These are phyloP conservation scores for Eleutherodactylus coqui DNA, from an alignment of 2,797 vertebrate species.

Conservation along the genomic window DNA sequence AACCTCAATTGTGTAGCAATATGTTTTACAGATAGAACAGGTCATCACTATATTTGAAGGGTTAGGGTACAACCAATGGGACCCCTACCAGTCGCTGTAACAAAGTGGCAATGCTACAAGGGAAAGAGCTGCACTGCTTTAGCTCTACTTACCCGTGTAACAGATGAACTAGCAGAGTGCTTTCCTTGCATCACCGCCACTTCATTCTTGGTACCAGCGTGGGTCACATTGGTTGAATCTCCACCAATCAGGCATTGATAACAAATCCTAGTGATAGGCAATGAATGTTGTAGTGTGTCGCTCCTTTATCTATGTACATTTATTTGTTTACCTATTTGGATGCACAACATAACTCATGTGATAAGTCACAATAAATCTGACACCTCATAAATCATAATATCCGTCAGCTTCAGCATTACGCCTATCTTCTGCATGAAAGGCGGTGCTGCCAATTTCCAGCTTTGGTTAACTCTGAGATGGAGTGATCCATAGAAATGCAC, in stretches of 20 bases:
- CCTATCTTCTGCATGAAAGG: not conserved
- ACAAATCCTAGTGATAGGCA: not conserved
- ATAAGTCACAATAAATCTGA: not conserved
- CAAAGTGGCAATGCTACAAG: too few relatives aligned
- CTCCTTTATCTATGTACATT: not conserved
- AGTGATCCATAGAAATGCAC: not conserved
- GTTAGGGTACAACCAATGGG: too few relatives aligned
- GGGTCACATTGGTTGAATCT: not conserved
- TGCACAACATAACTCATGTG: not conserved
- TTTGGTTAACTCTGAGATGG: not conserved
- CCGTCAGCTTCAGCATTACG: not conserved
- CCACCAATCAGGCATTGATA: not conserved
- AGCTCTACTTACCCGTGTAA: too few relatives aligned
- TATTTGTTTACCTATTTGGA: not conserved
- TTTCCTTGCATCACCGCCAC: too few relatives aligned
- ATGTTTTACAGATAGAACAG: too few relatives aligned
- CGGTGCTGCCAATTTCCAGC: not conserved
- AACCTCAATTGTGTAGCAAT: too few relatives aligned
- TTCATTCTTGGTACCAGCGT: not conserved
- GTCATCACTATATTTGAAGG: too few relatives aligned
- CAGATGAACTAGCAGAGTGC: too few relatives aligned
- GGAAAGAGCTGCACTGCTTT: too few relatives aligned
- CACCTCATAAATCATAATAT: constrained; percentile 10
- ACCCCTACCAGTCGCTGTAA: too few relatives aligned
- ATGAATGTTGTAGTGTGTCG: not conserved